These are phyloP conservation scores for Nemotelus pantherinus DNA, from an alignment of 2,888 invertebrate genomes.

Conservation along the genomic window DNA sequence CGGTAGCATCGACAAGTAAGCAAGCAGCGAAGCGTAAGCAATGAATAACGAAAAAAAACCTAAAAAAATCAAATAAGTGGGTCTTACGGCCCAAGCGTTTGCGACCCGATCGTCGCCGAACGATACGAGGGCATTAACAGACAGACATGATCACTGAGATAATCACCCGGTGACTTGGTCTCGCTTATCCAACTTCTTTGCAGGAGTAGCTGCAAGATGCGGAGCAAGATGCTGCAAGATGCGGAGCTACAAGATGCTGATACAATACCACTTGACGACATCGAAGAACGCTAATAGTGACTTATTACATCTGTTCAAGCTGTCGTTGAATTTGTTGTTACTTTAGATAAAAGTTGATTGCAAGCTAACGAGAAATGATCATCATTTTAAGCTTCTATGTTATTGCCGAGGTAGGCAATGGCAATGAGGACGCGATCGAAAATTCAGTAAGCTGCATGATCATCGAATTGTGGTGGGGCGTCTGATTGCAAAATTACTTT, in stretches of 20 bases:
- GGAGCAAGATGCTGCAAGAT: neutral
- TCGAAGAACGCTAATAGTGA: slow-evolving; percentile 49
- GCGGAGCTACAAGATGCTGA: too few relatives aligned
- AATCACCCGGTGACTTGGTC: neutral
- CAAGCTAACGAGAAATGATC: neutral
- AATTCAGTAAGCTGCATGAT: too few relatives aligned
- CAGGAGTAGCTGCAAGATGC: neutral
- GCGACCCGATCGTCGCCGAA: neutral
- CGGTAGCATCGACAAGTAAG: neutral
- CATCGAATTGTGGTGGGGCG: too few relatives aligned
- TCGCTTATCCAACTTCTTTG: neutral
- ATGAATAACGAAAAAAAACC: neutral
- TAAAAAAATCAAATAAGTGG: slow-evolving; percentile 38
- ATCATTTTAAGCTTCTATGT: too few relatives aligned
- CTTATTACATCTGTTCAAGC: slow-evolving; percentile 48
- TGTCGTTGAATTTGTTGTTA: slow-evolving; percentile 47
- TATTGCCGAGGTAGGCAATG: too few relatives aligned
- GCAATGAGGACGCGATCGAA: too few relatives aligned
- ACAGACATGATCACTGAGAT: slow-evolving; percentile 37
- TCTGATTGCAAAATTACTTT: too few relatives aligned
- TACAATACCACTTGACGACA: slow-evolving; percentile 42
- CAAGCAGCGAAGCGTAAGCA: neutral
- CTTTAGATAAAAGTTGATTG: slow-evolving; percentile 32
- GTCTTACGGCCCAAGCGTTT: neutral
- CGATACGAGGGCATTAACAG: slow-evolving; percentile 35